Conservation (phyloP, 2,113 vertebrate species). For the Hippocampus guttulatus region DNA sequence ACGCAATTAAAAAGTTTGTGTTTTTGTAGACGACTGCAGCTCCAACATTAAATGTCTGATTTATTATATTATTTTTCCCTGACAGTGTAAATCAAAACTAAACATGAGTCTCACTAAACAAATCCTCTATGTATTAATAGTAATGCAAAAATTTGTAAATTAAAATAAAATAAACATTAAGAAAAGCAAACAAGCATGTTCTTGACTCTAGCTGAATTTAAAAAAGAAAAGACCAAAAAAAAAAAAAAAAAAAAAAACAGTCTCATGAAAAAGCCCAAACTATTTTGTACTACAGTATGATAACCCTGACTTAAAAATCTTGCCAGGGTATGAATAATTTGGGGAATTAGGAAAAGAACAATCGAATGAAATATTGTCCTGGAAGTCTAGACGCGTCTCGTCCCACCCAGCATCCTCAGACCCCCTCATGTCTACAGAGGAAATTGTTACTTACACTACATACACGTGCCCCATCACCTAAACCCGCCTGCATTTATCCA, state of each 20-base stretch:
- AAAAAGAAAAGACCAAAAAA: neutral
- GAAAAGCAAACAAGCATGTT: too few relatives aligned
- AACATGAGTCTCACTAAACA: too few relatives aligned
- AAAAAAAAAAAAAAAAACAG: neutral
- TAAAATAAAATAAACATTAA: too few relatives aligned
- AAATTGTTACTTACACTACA: constrained; percentile 48
- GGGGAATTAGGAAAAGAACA: neutral
- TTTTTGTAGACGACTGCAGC: too few relatives aligned
- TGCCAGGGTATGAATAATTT: constrained; percentile 1
- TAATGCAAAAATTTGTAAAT: neutral
- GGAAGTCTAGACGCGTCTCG: constrained; percentile 56
- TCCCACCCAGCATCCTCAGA: constrained; percentile 34
- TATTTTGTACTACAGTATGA: too few relatives aligned
- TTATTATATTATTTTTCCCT: too few relatives aligned
- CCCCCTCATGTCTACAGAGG: constrained; percentile 52
- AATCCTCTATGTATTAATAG: too few relatives aligned
- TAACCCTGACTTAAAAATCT: neutral
- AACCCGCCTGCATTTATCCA: constrained; percentile 34
- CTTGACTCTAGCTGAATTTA: too few relatives aligned
- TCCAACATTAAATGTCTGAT: too few relatives aligned
- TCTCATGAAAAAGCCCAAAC: neutral
- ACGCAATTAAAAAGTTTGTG: too few relatives aligned
- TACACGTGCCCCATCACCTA: constrained; percentile 21
- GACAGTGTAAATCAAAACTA: too few relatives aligned
- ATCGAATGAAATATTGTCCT: constrained; percentile 33